Base-by-base conservation (phyloP, 2,888 invertebrate genomes). In the Caenorhabditis becei region DNA sequence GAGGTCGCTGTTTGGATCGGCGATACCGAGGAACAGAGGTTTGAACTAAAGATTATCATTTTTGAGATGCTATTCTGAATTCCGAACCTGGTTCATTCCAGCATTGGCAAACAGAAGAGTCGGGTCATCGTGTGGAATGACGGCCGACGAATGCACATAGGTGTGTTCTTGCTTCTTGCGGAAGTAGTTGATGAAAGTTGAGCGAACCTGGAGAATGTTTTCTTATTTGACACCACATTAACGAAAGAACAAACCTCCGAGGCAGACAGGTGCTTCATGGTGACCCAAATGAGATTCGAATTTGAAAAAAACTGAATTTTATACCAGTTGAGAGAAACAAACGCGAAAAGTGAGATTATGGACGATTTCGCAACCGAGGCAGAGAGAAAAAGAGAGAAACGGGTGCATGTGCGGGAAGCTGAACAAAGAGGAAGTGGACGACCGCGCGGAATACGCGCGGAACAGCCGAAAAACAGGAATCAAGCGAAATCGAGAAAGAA, bases 101-200 rank as follows among this genome's bases (percentile, higher is more conserved):
- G 99, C 98, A 94, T 99, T 99, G 62, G 98, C 94, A 92, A 99
- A 99, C 0, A 99, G 93, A 75, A 99, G 93, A 0, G 98, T 98
- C 26, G 98, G 98, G 92, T 99, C 99, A 93, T 99, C 97, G 84
- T 95, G 93, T 0, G 99, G 99, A 91, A 99, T 96, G 23, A 97
- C 97, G 49, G 97, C 96, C 54, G 97, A 97, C 0, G 98, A 99
- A 92, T 98, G 97, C 26, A 97, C 96, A 93, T 98, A 98, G 87
- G 94, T 94, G 92, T 99, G 99, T 14, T 92, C 90, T 92, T 96
- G 78, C 75, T 86, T 86, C 35, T 82, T 83, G 20, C 77, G 63
- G 79, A 85, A 82, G 80, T 88, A 90, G 78, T 90, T 84, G 80
- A 90, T 89, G 82, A 90, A 90, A 23, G 87, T 82, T 7, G 83